Conservation (phyloP, 2,797 vertebrate species). For the Sebastolobus alascanus region DNA sequence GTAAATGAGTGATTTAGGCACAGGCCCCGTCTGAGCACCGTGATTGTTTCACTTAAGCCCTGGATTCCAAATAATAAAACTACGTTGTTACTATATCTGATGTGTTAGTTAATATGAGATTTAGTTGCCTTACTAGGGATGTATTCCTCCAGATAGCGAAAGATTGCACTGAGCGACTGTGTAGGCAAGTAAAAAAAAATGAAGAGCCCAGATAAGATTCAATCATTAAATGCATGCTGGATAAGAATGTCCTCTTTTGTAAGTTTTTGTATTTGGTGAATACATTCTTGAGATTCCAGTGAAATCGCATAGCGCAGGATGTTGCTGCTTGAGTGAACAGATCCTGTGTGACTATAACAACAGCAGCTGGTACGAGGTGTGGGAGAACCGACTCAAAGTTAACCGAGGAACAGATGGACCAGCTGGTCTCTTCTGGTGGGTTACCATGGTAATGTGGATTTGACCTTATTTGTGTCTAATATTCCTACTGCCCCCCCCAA, state of each 20-base stretch:
- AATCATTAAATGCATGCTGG: neutral
- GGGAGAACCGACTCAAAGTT: constrained; percentile 76
- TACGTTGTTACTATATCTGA: neutral
- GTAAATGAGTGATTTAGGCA: neutral
- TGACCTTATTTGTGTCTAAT: constrained; percentile 84
- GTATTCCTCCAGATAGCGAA: neutral
- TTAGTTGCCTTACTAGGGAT: neutral
- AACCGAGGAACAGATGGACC: constrained; percentile 78
- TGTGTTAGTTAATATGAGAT: neutral
- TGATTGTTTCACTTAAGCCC: neutral
- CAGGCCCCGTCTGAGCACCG: too few species aligned
- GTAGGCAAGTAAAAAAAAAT: neutral
- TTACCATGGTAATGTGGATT: constrained; percentile 86
- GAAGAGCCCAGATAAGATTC: neutral
- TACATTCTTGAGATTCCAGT: constrained; percentile 14
- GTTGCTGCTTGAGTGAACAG: constrained; percentile 60
- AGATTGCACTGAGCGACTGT: neutral
- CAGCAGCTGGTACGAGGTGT: constrained; percentile 78
- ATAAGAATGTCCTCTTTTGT: neutral
- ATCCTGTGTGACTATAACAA: constrained; percentile 60
- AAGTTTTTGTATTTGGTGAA: neutral
- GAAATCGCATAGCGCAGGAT: constrained; percentile 18
- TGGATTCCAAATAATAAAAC: neutral
- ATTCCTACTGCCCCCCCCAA: constrained; percentile 35
- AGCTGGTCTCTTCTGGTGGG: constrained; percentile 78